These are phyloP conservation scores for Flexamia atlantica DNA, from an alignment of 2,888 invertebrate genomes.

Conservation along the genomic window DNA sequence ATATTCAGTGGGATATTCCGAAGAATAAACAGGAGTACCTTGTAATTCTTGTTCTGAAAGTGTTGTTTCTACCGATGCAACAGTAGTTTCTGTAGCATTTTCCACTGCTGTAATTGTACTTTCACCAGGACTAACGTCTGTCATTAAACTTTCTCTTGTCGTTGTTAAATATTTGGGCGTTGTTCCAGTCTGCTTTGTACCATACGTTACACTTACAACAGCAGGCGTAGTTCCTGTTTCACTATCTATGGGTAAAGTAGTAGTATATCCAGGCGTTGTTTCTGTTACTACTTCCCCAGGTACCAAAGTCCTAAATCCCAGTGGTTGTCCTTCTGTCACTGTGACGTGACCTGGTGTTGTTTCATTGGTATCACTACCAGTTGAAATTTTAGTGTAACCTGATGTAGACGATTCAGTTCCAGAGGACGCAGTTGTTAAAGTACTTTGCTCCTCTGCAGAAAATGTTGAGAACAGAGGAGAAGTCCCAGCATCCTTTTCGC, in stretches of 20 bases:
- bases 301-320: not conserved
- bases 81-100: not conserved
- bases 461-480: not conserved
- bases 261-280: not conserved
- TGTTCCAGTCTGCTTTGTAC: not conserved
- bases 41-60: not conserved
- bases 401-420: not conserved
- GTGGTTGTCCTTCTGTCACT: not conserved
- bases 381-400: not conserved
- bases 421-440: not conserved
- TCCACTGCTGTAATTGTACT: not conserved
- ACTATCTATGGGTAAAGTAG: not conserved
- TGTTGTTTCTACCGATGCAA: not conserved
- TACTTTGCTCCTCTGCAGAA: not conserved
- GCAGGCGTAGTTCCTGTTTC: not conserved
- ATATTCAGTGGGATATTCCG: not conserved
- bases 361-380: too few species aligned
- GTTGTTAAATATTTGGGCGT: not conserved
- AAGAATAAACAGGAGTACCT: not conserved
- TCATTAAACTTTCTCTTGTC: not conserved
- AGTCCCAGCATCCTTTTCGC: constrained; percentile 9
- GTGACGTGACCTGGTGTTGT: constrained; percentile 6
- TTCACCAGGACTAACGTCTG: not conserved
- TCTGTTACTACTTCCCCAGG: not conserved
- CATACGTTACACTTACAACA: not conserved